A percentile compares a stretch with the other conserved stretches of the same genome.
Evolutionary conservation across 2,797 vertebrate species (phyloP).

Genomic region (Oreochromis grahami): DNA sequence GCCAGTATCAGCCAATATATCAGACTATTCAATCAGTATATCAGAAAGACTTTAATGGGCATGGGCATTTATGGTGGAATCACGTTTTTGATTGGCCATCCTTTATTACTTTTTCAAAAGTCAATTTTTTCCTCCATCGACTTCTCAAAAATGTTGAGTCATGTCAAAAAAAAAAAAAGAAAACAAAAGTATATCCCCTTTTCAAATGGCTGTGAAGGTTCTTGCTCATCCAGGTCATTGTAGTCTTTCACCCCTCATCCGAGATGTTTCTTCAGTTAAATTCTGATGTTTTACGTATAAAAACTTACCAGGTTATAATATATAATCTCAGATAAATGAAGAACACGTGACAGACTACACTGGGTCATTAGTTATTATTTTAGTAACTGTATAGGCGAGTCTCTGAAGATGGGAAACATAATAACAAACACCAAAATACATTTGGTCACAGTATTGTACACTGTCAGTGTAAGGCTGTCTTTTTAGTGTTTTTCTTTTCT

Average conservation of each 20-base stretch:
- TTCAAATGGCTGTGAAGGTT: neutral
- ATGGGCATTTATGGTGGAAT: neutral
- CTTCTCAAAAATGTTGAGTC: neutral
- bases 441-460: neutral
- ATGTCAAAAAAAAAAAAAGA: neutral
- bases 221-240: neutral
- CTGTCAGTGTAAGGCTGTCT: neutral
- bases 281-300: neutral
- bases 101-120: neutral
- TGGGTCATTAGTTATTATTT: neutral
- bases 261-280: neutral
- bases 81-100: neutral
- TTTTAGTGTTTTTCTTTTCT: neutral
- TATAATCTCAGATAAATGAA: neutral
- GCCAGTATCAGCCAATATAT: neutral
- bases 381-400: neutral
- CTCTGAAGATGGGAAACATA: neutral
- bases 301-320: neutral
- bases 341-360: rapidly evolving
- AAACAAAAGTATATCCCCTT: neutral
- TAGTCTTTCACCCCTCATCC: neutral
- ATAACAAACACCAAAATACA: neutral
- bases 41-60: neutral
- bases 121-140: neutral
- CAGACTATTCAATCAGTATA: neutral